phyloP scores from a whole-genome alignment of 2,113 vertebrate species.

The Ictidomys tridecemlineatus region DNA sequence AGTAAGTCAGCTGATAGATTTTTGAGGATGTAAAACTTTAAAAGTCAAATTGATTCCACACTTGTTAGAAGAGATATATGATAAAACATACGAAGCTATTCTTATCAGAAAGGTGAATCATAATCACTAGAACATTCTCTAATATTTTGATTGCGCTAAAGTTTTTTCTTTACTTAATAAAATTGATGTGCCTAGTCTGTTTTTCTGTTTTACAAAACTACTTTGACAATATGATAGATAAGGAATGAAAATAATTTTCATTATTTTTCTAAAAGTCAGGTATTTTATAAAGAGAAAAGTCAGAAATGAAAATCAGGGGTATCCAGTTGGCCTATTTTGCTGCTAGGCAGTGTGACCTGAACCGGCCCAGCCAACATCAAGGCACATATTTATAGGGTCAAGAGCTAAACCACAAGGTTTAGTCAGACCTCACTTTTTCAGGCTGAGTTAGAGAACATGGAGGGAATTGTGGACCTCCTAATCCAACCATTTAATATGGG shows the following conservation, averaged over 20 bases:
- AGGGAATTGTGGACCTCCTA: neutral
- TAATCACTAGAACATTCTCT: slow-evolving; percentile 18
- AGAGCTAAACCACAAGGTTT: neutral
- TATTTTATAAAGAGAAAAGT: slow-evolving; percentile 32
- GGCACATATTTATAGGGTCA: neutral
- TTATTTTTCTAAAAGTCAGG: slow-evolving; percentile 8
- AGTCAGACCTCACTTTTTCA: neutral
- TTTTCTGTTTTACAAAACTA: slow-evolving; percentile 53
- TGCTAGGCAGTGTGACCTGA: neutral
- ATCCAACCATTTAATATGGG: neutral
- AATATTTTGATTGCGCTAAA: neutral
- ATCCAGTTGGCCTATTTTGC: neutral
- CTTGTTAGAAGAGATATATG: neutral
- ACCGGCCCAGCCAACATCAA: neutral
- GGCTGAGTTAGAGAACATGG: neutral
- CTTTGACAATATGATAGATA: neutral
- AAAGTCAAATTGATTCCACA: neutral
- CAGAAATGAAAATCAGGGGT: slow-evolving; percentile 24
- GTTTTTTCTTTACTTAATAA: slow-evolving; percentile 47
- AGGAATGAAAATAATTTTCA: slow-evolving; percentile 25
- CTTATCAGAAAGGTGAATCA: slow-evolving; percentile 40
- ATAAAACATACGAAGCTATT: neutral
- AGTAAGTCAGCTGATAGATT: slow-evolving; percentile 37
- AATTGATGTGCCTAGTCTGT: neutral
- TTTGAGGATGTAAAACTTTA: neutral